phyloP scores from a whole-genome alignment of 2,888 invertebrate species.

The Falcaria lacertinaria region DNA sequence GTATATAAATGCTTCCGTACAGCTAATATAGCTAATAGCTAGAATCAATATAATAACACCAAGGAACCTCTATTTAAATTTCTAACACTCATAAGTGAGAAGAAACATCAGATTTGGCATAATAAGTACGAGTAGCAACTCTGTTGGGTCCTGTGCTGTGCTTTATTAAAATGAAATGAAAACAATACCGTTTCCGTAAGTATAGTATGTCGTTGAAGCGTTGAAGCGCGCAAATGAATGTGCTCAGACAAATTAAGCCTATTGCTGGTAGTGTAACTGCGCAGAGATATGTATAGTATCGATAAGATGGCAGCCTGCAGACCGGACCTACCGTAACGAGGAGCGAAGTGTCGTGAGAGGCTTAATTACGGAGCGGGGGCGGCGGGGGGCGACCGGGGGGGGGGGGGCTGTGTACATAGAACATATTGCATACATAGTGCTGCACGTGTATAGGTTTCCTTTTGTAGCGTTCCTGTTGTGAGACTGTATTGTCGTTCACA shows the following conservation, averaged over 20 bases:
- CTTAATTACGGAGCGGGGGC: constrained; percentile 41
- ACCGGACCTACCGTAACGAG: constrained; percentile 58
- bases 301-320: constrained; percentile 9
- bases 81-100: too few relatives aligned
- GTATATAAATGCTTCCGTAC: too few relatives aligned
- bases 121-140: too few relatives aligned
- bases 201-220: too few relatives aligned
- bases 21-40: too few relatives aligned
- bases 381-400: background rate
- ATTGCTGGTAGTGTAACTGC: background rate
- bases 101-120: too few relatives aligned
- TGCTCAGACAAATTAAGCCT: background rate
- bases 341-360: constrained; percentile 49
- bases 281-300: background rate
- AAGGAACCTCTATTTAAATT: too few relatives aligned
- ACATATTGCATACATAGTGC: background rate
- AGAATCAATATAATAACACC: too few relatives aligned
- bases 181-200: too few relatives aligned
- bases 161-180: too few relatives aligned
- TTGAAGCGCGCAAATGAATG: too few relatives aligned
- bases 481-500: background rate
- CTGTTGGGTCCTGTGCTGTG: too few relatives aligned
- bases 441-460: background rate
- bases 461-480: background rate
- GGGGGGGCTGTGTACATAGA: background rate